These are phyloP conservation scores for Philopedon plagiatum DNA, from an alignment of 2,888 invertebrate genomes.

Conservation along the genomic window DNA sequence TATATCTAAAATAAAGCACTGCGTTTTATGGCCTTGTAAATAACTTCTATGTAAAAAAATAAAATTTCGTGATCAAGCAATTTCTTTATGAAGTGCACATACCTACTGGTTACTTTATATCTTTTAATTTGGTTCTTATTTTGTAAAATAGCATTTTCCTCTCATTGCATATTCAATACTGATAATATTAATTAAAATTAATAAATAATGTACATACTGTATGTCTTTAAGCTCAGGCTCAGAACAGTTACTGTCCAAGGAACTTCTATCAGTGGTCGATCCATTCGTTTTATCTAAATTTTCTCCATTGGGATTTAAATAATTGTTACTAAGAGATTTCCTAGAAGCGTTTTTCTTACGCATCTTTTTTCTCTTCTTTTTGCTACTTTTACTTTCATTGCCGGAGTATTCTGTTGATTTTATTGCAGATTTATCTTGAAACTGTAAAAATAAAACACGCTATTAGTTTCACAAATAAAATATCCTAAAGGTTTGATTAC, in stretches of 20 bases:
- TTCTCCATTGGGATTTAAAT: conserved; percentile 69
- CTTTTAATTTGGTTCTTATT: too few species aligned
- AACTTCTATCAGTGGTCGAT: conserved; percentile 66
- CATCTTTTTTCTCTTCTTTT: conserved; percentile 86
- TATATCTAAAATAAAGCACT: conserved; percentile 29
- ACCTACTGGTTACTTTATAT: too few species aligned
- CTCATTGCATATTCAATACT: not conserved
- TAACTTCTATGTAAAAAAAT: too few species aligned
- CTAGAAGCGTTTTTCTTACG: conserved; percentile 85
- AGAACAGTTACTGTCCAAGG: conserved; percentile 66
- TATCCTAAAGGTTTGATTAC: too few species aligned
- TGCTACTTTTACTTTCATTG: conserved; percentile 73
- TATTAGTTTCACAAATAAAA: too few species aligned
- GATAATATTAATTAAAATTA: not conserved
- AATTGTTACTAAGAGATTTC: conserved; percentile 74
- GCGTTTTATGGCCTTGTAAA: not conserved
- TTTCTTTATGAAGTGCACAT: too few species aligned
- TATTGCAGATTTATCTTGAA: conserved; percentile 29
- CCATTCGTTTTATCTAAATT: conserved; percentile 63
- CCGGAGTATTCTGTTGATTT: conserved; percentile 52
- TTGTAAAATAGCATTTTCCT: too few species aligned
- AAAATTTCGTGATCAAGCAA: too few species aligned
- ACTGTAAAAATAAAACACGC: conserved; percentile 18
- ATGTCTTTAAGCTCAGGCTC: conserved; percentile 67
- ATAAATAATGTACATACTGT: conserved; percentile 55